Evolutionary conservation across 1,140 invertebrate genomes (phyloP).

Genomic region (Drosophila parvula): DNA sequence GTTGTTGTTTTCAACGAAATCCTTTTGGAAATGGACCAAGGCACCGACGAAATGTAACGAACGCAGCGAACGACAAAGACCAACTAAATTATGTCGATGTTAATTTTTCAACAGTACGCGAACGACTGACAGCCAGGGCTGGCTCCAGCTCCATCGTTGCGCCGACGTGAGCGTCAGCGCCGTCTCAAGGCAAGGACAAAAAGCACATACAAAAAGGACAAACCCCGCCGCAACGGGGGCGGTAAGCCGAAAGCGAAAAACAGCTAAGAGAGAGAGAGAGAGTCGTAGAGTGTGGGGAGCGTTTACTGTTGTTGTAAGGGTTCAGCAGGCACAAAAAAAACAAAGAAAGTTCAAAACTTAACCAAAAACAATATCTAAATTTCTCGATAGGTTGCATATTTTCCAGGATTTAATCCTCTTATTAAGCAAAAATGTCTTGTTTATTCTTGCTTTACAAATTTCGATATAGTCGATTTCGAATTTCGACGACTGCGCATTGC

Average conservation of each 20-base stretch:
- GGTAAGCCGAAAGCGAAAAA: slow-evolving; percentile 8
- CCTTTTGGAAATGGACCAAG: slow-evolving; percentile 31
- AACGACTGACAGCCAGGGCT: slow-evolving; percentile 56
- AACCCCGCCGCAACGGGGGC: slow-evolving; percentile 40
- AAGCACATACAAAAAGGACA: slow-evolving; percentile 71
- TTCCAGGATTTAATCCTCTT: background rate
- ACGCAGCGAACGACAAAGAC: slow-evolving; percentile 77
- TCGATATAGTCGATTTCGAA: slow-evolving; percentile 13
- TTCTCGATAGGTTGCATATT: background rate
- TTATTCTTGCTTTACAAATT: background rate
- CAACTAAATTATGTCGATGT: slow-evolving; percentile 80
- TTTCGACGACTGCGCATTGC: slow-evolving; percentile 34
- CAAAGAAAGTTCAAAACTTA: background rate
- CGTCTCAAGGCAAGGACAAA: slow-evolving; percentile 67
- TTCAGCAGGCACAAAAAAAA: background rate
- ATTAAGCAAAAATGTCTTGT: background rate
- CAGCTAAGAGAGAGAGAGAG: slow-evolving; percentile 25
- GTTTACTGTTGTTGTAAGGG: background rate
- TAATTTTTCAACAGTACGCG: slow-evolving; percentile 77
- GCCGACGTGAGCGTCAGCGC: slow-evolving; percentile 33
- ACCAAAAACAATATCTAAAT: background rate
- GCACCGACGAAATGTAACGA: slow-evolving; percentile 67
- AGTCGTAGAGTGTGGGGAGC: background rate
- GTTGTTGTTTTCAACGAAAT: slow-evolving; percentile 5
- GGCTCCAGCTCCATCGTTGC: slow-evolving; percentile 31